Conservation (phyloP, 2,888 invertebrate genomes). For the Plagodis pulveraria region DNA sequence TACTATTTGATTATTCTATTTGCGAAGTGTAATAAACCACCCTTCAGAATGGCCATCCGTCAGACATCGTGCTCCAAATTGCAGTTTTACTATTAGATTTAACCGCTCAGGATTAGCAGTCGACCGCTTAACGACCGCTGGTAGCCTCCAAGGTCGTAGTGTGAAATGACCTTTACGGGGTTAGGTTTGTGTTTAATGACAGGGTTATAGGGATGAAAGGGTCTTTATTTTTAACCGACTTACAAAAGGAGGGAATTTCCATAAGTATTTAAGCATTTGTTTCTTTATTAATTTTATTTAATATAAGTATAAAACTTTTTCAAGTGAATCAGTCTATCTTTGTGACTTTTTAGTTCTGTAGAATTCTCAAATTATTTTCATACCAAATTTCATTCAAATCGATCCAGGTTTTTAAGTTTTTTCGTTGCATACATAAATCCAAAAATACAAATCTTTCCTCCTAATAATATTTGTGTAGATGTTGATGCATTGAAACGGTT, state of each 20-base stretch:
- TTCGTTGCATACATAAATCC: too few species aligned
- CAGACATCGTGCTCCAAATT: slow-evolving; percentile 12
- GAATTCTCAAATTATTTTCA: too few species aligned
- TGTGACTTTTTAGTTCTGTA: too few species aligned
- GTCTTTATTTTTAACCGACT: slow-evolving; percentile 6
- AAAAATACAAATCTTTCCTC: too few species aligned
- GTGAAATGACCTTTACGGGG: slow-evolving; percentile 9
- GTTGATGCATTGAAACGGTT: too few species aligned
- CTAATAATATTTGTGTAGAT: too few species aligned
- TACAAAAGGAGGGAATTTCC: not conserved
- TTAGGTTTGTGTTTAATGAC: slow-evolving; percentile 14
- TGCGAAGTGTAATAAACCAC: slow-evolving; percentile 6
- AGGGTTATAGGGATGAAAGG: slow-evolving; percentile 14
- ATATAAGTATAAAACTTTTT: too few species aligned
- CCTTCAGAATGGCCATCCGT: slow-evolving; percentile 9
- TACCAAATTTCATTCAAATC: too few species aligned
- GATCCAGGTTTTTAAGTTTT: too few species aligned
- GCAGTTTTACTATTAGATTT: slow-evolving; percentile 21
- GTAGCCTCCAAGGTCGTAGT: slow-evolving; percentile 11
- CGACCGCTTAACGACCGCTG: slow-evolving; percentile 9
- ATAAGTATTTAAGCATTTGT: not conserved
- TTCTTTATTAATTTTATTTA: too few species aligned
- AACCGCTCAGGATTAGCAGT: slow-evolving; percentile 6
- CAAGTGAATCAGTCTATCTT: too few species aligned
- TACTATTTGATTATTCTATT: too few species aligned